Evolutionary conservation across 30 jellyfish, hydroid and myxozoan genomes (phyloP).

Genomic region (Turritopsis rubra): DNA sequence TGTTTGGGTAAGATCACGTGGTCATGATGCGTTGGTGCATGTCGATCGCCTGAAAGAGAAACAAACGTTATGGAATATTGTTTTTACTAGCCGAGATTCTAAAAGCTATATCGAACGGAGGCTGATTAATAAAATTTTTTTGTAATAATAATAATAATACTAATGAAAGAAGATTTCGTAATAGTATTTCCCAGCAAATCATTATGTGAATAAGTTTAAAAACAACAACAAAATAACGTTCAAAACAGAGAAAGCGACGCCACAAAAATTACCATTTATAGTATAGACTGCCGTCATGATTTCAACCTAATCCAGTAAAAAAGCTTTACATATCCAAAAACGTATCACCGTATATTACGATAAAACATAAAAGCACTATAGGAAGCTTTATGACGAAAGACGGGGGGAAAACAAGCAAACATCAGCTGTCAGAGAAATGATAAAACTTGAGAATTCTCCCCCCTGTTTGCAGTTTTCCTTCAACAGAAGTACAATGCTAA

Average conservation of each 20-base stretch:
- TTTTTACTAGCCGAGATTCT: not conserved
- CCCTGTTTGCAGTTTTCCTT: not conserved
- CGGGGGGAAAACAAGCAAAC: not conserved
- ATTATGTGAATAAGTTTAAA: no score
- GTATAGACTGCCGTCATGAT: not conserved
- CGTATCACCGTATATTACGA: not conserved
- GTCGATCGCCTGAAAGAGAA: slow-evolving; percentile 22
- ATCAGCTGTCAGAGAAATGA: not conserved
- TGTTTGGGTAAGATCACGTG: slow-evolving; percentile 83
- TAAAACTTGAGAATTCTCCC: not conserved
- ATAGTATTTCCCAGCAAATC: no score
- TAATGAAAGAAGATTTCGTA: no score
- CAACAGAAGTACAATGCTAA: not conserved
- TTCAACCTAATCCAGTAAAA: not conserved
- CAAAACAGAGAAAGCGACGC: no score
- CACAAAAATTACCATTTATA: no score
- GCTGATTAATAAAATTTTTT: not conserved
- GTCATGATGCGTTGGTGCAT: slow-evolving; percentile 26
- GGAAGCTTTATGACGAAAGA: not conserved
- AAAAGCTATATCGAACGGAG: not conserved
- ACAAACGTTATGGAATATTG: not conserved
- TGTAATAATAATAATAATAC: no score
- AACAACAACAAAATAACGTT: no score
- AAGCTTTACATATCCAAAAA: not conserved
- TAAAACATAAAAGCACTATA: not conserved